Evolutionary conservation across 2,113 vertebrate genomes (phyloP), one percentile per base, ranked within the genome.

Genomic region (Cercopithecus mona): DNA sequence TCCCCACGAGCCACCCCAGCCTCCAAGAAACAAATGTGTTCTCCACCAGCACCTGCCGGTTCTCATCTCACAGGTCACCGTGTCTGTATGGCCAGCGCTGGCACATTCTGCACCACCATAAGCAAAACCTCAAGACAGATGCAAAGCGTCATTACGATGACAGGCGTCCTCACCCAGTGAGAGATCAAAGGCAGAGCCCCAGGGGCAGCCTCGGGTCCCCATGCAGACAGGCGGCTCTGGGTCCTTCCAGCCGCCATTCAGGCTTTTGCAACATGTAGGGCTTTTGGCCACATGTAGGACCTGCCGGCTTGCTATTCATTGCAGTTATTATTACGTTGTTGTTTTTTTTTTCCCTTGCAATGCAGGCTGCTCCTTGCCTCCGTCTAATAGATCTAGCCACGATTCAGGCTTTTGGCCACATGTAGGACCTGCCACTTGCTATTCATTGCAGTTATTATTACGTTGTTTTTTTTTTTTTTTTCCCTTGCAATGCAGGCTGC

Each of bases 371-470:
- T 16, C 20, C 6, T 45, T 9, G 23, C 68, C 85, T 93, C 52
- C 97, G 94, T 99, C 99, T 98, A 99, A 99, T 98, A 98, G 98
- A 97, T 98, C 98, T 99, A 99, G 38, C 38, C 38, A 40, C 40
- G 40, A 40, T 3, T 40, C 40, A 40, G 11, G 27, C 14, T 10
- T 45, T 8, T 45, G 6, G 6, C 43, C 6, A 45, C 43, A 45
- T 12, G 25, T 17, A 11, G 11, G 18, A 25, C 22, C 8, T 23
- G 0, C 25, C 8, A 27, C 55, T 23, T 12, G 27, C 16, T 11
- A 25, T 52, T 30, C 40, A 27, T 6, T 17, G 30, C 3, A 0
- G 5, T 38, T 2, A 48, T 48, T n/a, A n/a, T n/a, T n/a, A n/a
- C n/a, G n/a, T n/a, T n/a, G n/a, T n/a, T n/a, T n/a, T n/a, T n/a